Percentiles rank a stretch among this genome's conserved stretches.
These are phyloP conservation scores for Pseudopodoces humilis DNA, from an alignment of 2,113 vertebrate genomes.

Conservation along the genomic window DNA sequence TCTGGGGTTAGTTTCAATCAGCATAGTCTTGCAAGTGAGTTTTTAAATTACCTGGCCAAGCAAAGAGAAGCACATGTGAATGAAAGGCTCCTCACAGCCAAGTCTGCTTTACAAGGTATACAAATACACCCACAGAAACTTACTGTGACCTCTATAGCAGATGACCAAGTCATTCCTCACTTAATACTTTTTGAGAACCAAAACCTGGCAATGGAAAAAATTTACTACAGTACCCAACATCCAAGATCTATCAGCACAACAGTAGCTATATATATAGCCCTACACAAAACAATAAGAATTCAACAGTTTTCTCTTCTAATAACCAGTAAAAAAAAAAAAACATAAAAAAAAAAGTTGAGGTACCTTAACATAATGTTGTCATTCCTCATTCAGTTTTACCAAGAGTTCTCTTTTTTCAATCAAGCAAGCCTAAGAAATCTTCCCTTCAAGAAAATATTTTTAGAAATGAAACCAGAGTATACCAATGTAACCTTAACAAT, in stretches of 20 bases:
- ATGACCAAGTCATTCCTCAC: neutral
- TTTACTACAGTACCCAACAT: neutral
- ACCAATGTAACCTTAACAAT: neutral
- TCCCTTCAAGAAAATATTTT: neutral
- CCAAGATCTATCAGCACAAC: neutral
- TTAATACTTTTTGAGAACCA: neutral
- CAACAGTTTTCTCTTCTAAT: neutral
- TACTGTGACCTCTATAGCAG: neutral
- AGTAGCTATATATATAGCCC: neutral
- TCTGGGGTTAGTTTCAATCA: neutral
- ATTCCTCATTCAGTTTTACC: neutral
- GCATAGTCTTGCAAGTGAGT: neutral
- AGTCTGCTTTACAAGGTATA: neutral
- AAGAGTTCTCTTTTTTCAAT: neutral
- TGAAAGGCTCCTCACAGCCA: neutral
- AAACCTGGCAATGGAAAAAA: neutral
- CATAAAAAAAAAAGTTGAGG: neutral
- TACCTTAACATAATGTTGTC: neutral
- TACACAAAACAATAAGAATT: neutral
- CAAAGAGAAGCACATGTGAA: neutral
- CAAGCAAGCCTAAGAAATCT: neutral
- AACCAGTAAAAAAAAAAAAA: neutral
- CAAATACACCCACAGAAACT: neutral
- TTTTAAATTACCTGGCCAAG: neutral
- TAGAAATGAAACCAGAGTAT: neutral